Conservation (phyloP, 2,888 invertebrate species). For the Syrphus vitripennis region DNA sequence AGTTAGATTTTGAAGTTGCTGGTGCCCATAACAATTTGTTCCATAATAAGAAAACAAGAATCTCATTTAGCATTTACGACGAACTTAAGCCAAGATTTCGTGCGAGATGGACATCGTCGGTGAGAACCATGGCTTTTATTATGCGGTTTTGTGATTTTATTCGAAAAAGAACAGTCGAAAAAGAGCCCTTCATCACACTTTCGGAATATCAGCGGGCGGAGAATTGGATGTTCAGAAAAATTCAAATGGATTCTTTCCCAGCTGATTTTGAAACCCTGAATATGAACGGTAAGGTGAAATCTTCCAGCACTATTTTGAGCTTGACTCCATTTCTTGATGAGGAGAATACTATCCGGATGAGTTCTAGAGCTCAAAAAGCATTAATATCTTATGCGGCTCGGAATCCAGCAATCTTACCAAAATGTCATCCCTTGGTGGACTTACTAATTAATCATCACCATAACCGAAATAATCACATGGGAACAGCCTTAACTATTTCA, state of each 20-base stretch:
- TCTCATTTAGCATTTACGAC: neutral
- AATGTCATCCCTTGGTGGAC: too few relatives aligned
- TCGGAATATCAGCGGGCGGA: neutral
- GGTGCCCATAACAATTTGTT: neutral
- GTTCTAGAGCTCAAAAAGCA: too few relatives aligned
- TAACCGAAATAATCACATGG: too few relatives aligned
- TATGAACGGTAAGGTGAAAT: neutral
- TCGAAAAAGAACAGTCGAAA: too few relatives aligned
- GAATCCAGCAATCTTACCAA: too few relatives aligned
- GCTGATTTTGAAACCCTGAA: neutral
- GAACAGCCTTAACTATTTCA: too few relatives aligned
- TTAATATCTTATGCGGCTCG: too few relatives aligned
- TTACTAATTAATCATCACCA: too few relatives aligned
- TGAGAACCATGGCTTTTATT: neutral
- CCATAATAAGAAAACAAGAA: neutral
- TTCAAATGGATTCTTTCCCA: neutral
- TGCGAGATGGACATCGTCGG: neutral
- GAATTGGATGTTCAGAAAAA: neutral
- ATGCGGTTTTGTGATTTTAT: too few relatives aligned
- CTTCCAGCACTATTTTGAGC: neutral
- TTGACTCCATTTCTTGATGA: too few relatives aligned
- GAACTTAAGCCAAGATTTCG: neutral
- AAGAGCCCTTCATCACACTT: neutral
- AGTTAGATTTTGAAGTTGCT: neutral
- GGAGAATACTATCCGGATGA: too few relatives aligned